Evolutionary conservation across 92 coral and sea anemone genomes (phyloP).

Genomic region (Desmophyllum pertusum): DNA sequence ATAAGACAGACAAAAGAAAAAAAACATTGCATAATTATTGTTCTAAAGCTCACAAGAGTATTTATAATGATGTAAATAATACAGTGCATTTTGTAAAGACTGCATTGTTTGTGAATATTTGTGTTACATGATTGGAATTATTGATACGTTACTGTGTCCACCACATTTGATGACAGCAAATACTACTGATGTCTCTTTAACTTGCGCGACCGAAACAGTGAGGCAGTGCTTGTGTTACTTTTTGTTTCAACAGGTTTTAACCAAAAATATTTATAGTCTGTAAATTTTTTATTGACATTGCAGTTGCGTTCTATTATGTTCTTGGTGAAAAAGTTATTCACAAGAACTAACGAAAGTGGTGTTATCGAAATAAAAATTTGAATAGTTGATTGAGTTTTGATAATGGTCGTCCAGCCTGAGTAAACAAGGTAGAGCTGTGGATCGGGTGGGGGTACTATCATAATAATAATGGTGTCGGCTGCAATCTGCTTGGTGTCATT

Average conservation of each 20-base stretch:
- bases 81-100: background rate
- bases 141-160: background rate
- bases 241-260: background rate
- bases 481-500: too few species aligned
- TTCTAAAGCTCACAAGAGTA: background rate
- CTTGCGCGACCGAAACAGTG: background rate
- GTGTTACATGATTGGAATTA: background rate
- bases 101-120: constrained; percentile 1
- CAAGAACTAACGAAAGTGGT: background rate
- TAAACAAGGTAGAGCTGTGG: too few species aligned
- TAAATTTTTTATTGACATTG: background rate
- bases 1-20: too few species aligned
- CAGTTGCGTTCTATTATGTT: background rate
- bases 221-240: background rate
- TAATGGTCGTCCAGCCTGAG: too few species aligned
- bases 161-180: background rate
- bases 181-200: background rate
- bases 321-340: background rate
- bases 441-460: too few species aligned
- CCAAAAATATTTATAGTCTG: background rate
- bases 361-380: background rate
- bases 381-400: too few species aligned
- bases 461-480: too few species aligned
- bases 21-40: too few species aligned
- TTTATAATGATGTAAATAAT: background rate